Conservation (phyloP, 2,113 vertebrate genomes). For the Pongo abelii region DNA sequence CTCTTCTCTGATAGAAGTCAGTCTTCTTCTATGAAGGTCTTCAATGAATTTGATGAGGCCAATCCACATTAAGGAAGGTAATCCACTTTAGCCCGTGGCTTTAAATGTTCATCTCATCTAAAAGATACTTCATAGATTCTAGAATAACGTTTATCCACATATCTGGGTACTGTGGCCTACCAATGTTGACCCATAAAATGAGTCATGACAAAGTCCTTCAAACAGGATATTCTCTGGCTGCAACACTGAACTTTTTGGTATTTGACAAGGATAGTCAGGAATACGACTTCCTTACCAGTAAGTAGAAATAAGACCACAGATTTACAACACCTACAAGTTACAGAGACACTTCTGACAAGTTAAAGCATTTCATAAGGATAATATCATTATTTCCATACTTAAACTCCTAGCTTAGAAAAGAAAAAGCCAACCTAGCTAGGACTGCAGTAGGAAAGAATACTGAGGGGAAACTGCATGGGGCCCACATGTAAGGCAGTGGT, state of each 20-base stretch:
- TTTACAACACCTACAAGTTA: neutral
- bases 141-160: neutral
- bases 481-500: neutral
- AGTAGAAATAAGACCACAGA: neutral
- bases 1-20: neutral
- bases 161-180: neutral
- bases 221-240: neutral
- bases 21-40: neutral
- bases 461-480: neutral
- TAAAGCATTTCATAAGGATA: neutral
- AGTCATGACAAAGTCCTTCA: neutral
- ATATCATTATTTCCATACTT: neutral
- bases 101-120: neutral
- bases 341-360: neutral
- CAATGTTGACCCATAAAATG: neutral
- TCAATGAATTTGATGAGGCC: neutral
- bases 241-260: neutral
- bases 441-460: neutral
- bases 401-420: neutral
- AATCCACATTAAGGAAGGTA: neutral
- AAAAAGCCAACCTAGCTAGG: too few species aligned
- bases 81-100: neutral
- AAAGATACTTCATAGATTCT: constrained; percentile 21
- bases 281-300: neutral
- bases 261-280: neutral